Base-by-base conservation (phyloP, 2,888 invertebrate genomes). In the Chaetogeoica ovagalla region DNA sequence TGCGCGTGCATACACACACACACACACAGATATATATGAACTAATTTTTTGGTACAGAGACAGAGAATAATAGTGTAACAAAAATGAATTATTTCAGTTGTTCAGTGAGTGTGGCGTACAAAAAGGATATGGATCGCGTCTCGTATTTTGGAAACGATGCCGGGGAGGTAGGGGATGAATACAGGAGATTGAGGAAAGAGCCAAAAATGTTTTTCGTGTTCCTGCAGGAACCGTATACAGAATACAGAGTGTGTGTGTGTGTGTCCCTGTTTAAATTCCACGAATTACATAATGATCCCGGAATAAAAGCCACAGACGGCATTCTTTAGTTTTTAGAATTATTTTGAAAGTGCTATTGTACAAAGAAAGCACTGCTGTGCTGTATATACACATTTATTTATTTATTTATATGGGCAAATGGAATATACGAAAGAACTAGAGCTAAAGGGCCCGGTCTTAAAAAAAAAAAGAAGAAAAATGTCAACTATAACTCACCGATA, bases 181-280 rank as follows among this genome's bases (percentile, higher is more conserved):
- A 57, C 21, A 43, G 19, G 55, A 65, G 66, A 63, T 43, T n/a
- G 23, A 66, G 66, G 23, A 23, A 23, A 43, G 43, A 23, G 66
- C 66, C 75, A 75, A 75, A 75, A 75, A 75, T 66, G 75, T 75
- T 75, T 75, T 75, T 66, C 75, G 23, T 75, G 75, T 75, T 66
- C 23, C 21, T 39, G 19, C 19, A 21, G 17, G 11, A 65, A n/a
- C 1, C 15, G 2, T 63, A 4, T 52, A 19, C 19, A 15, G 63
- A 63, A 1, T 43, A 9, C 4, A 15, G 21, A 21, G 7, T n/a
- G 59, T 71, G 23, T 15, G 30, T 65, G 63, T 6, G 55, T 52
- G 11, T 6, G 17, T 62, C 7, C 30, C 30, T 13, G 37, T 65
- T 65, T 65, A 13, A 74, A 39, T 74, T 39, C 37, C 23, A 13